Base-by-base conservation (phyloP, 2,888 invertebrate genomes). In the Pristionchus maxplancki region DNA sequence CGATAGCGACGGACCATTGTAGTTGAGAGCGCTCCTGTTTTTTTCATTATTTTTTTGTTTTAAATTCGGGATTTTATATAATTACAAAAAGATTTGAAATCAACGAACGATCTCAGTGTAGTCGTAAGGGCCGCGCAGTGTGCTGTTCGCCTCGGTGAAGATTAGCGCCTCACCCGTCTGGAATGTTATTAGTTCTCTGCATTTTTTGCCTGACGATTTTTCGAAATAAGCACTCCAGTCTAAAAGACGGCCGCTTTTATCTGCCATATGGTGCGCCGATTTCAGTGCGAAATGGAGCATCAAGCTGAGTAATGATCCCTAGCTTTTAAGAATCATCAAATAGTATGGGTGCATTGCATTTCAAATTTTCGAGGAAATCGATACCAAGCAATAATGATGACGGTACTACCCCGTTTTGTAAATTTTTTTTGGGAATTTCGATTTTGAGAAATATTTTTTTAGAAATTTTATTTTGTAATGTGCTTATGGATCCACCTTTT, bases 1-100 rank as follows among this genome's bases (percentile, higher is more conserved):
- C 93, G 20, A 92, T 83, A 4, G 91, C 93, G 0, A 92, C 91
- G 9, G 94, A 92, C 93, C 93, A 92, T 83, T 91, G 90, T 13
- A 93, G 90, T 13, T 89, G 88, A 1, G 93, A 91, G 50, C 92
- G 92, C 78, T 93, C 91, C 48, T 90, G 86, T n/a, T n/a, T n/a
- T n/a, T n/a, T n/a, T n/a, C n/a, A n/a, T n/a, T n/a, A n/a, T n/a
- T n/a, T n/a, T n/a, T n/a, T n/a, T n/a, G n/a, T n/a, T n/a, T n/a
- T n/a, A n/a, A n/a, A n/a, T n/a, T n/a, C n/a, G n/a, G n/a, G n/a
- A n/a, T n/a, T n/a, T n/a, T n/a, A n/a, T n/a, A n/a, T n/a, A n/a
- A n/a, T n/a, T n/a, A n/a, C n/a, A n/a, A n/a, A n/a, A n/a, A n/a
- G n/a, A n/a, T n/a, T n/a, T n/a, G n/a, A n/a, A n/a, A n/a, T n/a